Percentiles rank a stretch among this genome's conserved stretches.
Evolutionary conservation across 2,888 invertebrate species (phyloP).

Genomic region (Tenthredo distinguenda): DNA sequence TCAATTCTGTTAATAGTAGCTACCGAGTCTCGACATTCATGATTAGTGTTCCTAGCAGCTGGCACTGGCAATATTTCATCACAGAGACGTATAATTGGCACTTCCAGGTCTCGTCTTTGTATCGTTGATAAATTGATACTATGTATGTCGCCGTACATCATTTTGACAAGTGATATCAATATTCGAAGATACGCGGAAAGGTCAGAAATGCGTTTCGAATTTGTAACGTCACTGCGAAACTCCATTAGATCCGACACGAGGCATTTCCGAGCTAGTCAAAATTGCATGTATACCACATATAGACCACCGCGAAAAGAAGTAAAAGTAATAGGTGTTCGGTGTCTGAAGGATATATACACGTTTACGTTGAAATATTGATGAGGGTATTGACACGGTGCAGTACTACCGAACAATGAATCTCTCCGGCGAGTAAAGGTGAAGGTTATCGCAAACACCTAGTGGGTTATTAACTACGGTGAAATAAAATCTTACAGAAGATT

Average conservation of each 20-base stretch:
- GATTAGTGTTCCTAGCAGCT: background rate
- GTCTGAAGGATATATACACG: background rate
- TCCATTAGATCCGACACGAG: background rate
- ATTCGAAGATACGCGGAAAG: background rate
- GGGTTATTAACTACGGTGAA: slow-evolving; percentile 31
- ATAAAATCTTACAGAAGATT: slow-evolving; percentile 29
- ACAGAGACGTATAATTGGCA: background rate
- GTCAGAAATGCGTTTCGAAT: background rate
- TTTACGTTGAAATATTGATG: background rate
- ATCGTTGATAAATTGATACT: background rate
- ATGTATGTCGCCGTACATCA: background rate
- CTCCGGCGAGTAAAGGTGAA: background rate
- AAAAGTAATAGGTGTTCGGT: background rate
- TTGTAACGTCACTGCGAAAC: background rate
- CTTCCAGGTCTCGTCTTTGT: background rate
- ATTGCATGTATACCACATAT: background rate
- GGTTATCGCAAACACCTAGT: slow-evolving; percentile 10
- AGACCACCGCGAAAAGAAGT: background rate
- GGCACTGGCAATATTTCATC: slow-evolving; percentile 4
- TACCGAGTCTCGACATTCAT: background rate
- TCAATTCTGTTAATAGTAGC: background rate
- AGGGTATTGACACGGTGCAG: slow-evolving; percentile 11
- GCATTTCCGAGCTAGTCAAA: background rate
- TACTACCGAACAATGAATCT: background rate
- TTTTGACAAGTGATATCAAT: background rate